Base-by-base conservation (phyloP, 2,113 vertebrate genomes). In the Gobio gobio region DNA sequence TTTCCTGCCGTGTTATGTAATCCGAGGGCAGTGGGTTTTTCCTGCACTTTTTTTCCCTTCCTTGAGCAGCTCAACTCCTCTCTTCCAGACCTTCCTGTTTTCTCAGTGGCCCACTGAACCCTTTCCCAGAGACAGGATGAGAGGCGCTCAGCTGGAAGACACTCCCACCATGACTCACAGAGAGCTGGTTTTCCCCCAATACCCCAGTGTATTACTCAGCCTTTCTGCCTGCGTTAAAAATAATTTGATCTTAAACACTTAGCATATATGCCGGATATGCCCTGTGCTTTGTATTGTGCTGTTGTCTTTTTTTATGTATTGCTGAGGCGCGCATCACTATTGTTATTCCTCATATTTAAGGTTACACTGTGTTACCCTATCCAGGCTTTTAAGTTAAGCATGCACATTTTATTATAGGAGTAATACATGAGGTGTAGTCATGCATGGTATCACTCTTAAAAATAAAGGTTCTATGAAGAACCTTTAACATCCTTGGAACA, bases 1-100 rank as follows among this genome's bases (percentile, higher is more conserved):
- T 94, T 93, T 95, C 93, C 91, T 92, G 88, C 79, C 26, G 22
- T 74, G 88, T 94, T 94, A 93, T 94, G 91, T 92, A 94, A 94
- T 91, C 87, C 49, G 84, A 92, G 84, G 90, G 90, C 87, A 12
- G 85, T 85, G 63, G 63, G 26, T 90, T 76, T 43, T 90, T 66
- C 56, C 70, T 82, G 83, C 59, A 49, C 54, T 63, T 86, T 86
- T 61, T n/a, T 43, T 13, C 78, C 78, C 76, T 82, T 79, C 83
- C 75, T 64, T 66, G 61, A 68, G 56, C 36, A 22, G 54, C 51
- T 40, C 22, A 36, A 20, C 54, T 79, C 63, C 68, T 12, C 59
- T 86, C 84, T 73, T 86, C 68, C 78, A 79, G 33, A 13, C 49
- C 85, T 88, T 89, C 87, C 89, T 89, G 89, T 89, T 89, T 88